Base-by-base conservation (phyloP, 2,113 vertebrate species). In the Heterochromis multidens region DNA sequence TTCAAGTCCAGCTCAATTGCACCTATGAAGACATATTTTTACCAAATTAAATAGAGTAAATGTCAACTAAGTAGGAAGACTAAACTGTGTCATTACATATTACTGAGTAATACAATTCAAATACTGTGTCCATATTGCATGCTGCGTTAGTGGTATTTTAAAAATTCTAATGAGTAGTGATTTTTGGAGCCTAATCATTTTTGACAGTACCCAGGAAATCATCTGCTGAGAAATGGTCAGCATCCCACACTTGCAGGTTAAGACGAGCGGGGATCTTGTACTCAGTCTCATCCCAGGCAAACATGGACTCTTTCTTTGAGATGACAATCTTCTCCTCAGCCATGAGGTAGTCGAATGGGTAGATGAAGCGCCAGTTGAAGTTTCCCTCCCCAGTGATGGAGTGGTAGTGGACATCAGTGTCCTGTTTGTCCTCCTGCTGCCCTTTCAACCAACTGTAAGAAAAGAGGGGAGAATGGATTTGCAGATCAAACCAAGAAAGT, bases 221-320 rank as follows among this genome's bases (percentile, higher is more conserved):
- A 0, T 99, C 99, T 0, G 99, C 98, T 0, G 98, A 99, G 95
- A 99, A 99, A 93, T 99, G 98, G 88, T 99, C 99, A 0, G 99
- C 98, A 0, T 99, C 99, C 99, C 98, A 99, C 91, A 99, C 98
- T 96, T 99, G 99, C 84, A 99, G 95, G 2, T 98, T 99, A 57
- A 99, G 97, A 8, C 99, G 96, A 1, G 98, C 97, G 0, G 99
- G 99, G 88, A 99, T 99, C 96, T 99, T 99, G 95, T 99, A 99
- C 84, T 99, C 97, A 0, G 99, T 99, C 95, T 99, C 98, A 1
- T 99, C 99, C 99, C 99, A 99, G 49, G 99, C 99, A 90, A 99
- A 99, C 97, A 99, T 98, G 83, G 98, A 99, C 93, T 99, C 99
- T 87, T 99, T 99, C 94, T 98, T 99, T 76, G 99, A 99, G 95